A percentile compares a stretch with the other conserved stretches of the same genome.
Evolutionary conservation across 2,888 invertebrate species (phyloP).

Genomic region (Phania funesta): DNA sequence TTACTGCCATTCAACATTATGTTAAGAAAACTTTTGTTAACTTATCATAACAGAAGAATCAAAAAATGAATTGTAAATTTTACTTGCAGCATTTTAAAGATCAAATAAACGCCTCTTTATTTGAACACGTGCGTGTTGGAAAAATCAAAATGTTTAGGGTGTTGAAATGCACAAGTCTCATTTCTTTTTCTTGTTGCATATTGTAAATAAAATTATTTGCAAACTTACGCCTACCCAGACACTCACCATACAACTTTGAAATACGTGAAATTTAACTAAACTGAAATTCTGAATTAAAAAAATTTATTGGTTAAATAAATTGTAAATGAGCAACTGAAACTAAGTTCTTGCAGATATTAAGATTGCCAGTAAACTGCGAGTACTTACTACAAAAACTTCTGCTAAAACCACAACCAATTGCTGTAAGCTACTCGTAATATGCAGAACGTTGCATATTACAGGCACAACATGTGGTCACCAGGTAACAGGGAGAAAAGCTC

Average conservation of each 20-base stretch:
- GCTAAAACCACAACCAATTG: slow-evolving; percentile 57
- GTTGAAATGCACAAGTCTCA: slow-evolving; percentile 52
- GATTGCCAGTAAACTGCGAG: slow-evolving; percentile 21
- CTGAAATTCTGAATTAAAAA: slow-evolving; percentile 3
- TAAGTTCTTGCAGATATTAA: slow-evolving; percentile 26
- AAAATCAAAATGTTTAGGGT: slow-evolving; percentile 18
- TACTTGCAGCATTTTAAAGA: slow-evolving; percentile 25
- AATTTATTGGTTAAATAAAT: slow-evolving; percentile 64
- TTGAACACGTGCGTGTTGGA: slow-evolving; percentile 59
- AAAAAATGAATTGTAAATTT: slow-evolving; percentile 4
- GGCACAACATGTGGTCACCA: slow-evolving; percentile 61
- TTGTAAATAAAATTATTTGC: slow-evolving; percentile 63
- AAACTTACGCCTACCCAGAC: slow-evolving; percentile 61
- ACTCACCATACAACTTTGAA: slow-evolving; percentile 23
- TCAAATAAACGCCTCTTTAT: slow-evolving; percentile 42
- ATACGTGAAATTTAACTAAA: slow-evolving; percentile 51
- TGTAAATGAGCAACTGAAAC: slow-evolving; percentile 52
- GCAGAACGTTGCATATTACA: slow-evolving; percentile 45
- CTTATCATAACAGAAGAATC: slow-evolving; percentile 10
- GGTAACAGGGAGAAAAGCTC: slow-evolving; percentile 43
- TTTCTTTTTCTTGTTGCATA: slow-evolving; percentile 50
- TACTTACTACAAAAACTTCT: slow-evolving; percentile 42
- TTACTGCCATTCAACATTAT: neutral
- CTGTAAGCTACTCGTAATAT: slow-evolving; percentile 53
- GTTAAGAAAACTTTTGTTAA: neutral